phyloP scores from a whole-genome alignment of 2,113 vertebrate genomes.

The Paracanthobrama guichenoti region DNA sequence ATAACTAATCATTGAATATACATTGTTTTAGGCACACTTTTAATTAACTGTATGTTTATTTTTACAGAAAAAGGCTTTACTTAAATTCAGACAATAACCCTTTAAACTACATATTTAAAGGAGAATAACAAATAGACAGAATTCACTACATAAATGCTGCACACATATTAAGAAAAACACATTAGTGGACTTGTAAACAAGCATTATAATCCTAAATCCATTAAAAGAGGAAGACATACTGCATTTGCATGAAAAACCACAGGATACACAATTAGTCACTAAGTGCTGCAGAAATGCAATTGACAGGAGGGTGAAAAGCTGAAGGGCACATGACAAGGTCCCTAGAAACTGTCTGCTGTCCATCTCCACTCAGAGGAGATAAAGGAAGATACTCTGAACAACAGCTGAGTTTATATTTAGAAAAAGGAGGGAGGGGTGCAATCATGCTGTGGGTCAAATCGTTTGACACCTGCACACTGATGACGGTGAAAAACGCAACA shows the following conservation, averaged over 20 bases:
- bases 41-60: not conserved
- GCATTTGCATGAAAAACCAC: conserved; percentile 10
- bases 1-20: not conserved
- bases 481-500: not conserved
- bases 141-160: not conserved
- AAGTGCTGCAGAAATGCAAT: conserved; percentile 11
- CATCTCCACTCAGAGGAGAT: conserved; percentile 20
- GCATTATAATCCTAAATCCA: conserved; percentile 2
- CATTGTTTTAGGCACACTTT: not conserved
- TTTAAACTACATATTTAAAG: not conserved
- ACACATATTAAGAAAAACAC: not conserved
- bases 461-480: conserved; percentile 9
- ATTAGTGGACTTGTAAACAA: not conserved
- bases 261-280: conserved; percentile 7
- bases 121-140: not conserved
- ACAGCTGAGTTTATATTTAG: conserved; percentile 43
- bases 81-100: not conserved
- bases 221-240: not conserved
- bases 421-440: not conserved
- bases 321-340: conserved; percentile 16
- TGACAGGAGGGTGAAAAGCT: conserved; percentile 7
- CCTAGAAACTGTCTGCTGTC: not conserved
- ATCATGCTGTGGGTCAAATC: conserved; percentile 20
- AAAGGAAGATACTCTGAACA: not conserved
- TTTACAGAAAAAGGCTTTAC: not conserved